A percentile compares a stretch with the other conserved stretches of the same genome.
These are phyloP conservation scores for Coregonus suidteri DNA, from an alignment of 2,797 vertebrate genomes.

Conservation along the genomic window DNA sequence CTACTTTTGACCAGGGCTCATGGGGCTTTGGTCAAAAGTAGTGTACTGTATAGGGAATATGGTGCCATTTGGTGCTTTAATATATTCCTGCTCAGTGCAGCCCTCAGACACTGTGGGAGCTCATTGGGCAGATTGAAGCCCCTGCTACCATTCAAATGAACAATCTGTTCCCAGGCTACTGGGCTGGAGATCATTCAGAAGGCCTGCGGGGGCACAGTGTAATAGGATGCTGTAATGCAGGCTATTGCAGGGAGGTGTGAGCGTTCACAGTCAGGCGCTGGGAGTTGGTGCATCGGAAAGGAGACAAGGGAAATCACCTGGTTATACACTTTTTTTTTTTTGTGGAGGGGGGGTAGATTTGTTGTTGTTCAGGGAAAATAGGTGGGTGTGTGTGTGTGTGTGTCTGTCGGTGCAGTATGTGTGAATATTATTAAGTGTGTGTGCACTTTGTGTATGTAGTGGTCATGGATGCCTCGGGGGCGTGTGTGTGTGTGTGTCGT, in stretches of 20 bases:
- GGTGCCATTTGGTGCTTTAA: slow-evolving; percentile 13
- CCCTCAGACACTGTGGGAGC: background rate
- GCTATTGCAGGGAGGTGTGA: slow-evolving; percentile 37
- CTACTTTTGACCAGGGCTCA: background rate
- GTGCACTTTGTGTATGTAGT: background rate
- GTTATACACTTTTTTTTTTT: too few relatives aligned
- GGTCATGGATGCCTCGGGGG: background rate
- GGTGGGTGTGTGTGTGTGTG: slow-evolving; percentile 20
- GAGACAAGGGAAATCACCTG: too few relatives aligned
- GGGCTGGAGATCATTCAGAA: slow-evolving; percentile 11
- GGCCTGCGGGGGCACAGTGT: slow-evolving; percentile 15
- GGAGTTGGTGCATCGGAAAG: too few relatives aligned
- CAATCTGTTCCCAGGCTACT: slow-evolving; percentile 40
- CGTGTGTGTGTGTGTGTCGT: background rate
- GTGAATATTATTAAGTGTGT: background rate
- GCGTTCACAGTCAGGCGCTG: background rate
- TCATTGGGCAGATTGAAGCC: slow-evolving; percentile 37
- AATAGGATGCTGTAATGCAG: slow-evolving; percentile 31
- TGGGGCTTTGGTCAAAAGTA: background rate
- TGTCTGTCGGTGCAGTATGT: background rate
- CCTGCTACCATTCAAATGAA: slow-evolving; percentile 44
- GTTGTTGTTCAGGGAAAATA: slow-evolving; percentile 9
- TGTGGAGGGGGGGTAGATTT: background rate
- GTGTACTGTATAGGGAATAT: too few relatives aligned
- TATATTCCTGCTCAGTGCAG: slow-evolving; percentile 17